These are phyloP conservation scores for Hoplodrina ambigua DNA, from an alignment of 2,888 invertebrate species.

Conservation along the genomic window DNA sequence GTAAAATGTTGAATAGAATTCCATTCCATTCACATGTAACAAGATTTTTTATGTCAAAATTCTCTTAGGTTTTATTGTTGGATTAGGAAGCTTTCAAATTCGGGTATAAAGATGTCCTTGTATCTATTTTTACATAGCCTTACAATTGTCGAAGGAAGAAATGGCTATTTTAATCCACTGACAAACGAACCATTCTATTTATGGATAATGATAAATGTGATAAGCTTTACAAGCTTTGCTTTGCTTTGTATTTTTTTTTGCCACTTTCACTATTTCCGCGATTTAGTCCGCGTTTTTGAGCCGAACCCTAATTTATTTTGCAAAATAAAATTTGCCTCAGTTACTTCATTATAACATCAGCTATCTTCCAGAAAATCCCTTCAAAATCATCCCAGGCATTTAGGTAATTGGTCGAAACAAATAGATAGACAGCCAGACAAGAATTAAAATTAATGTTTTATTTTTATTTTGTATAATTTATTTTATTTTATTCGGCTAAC, in stretches of 20 bases:
- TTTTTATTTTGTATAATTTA: no score
- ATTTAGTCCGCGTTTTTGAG: no score
- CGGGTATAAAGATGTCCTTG: background rate
- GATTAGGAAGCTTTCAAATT: slow-evolving; percentile 1
- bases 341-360: no score
- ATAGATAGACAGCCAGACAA: no score
- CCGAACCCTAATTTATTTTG: no score
- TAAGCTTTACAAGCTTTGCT: background rate
- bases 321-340: no score
- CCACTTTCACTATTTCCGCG: background rate
- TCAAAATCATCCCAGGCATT: no score
- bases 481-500: no score
- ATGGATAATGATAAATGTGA: slow-evolving; percentile 4
- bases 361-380: no score
- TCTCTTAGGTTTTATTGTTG: slow-evolving; percentile 12
- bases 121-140: slow-evolving; percentile 8
- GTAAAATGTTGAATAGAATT: background rate
- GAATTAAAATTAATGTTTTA: no score
- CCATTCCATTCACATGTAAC: background rate
- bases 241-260: no score
- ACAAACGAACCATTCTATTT: background rate
- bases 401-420: no score
- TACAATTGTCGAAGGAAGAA: background rate
- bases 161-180: background rate
- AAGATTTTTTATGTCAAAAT: background rate